These are phyloP conservation scores for Chlorops oryzae DNA, from an alignment of 1,140 invertebrate genomes.

Conservation along the genomic window DNA sequence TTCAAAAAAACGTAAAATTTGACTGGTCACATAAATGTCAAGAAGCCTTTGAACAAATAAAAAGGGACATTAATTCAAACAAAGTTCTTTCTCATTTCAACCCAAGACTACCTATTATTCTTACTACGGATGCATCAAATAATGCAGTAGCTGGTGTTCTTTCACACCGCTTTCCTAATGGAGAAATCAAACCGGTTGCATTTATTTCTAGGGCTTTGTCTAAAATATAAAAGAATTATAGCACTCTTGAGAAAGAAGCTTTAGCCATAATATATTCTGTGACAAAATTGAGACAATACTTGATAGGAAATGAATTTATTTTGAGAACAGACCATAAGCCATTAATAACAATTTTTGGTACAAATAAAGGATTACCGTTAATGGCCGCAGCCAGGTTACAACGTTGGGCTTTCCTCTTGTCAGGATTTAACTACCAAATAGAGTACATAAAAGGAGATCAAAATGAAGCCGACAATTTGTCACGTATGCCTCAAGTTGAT, in stretches of 20 bases:
- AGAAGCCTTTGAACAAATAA: conserved; percentile 2
- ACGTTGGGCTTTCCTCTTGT: conserved; percentile 24
- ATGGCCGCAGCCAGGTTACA: conserved; percentile 31
- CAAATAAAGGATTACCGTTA: conserved; percentile 22
- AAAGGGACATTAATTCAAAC: conserved; percentile 5
- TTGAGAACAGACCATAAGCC: conserved; percentile 49
- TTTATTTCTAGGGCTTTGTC: conserved; percentile 18
- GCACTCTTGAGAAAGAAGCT: conserved; percentile 22
- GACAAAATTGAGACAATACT: conserved; percentile 4
- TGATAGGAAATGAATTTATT: conserved; percentile 17
- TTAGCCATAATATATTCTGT: conserved; percentile 15
- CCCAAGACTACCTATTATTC: conserved; percentile 13
- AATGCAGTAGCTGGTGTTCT: conserved; percentile 14
- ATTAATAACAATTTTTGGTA: conserved; percentile 34
- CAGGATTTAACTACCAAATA: conserved; percentile 19
- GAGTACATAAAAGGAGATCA: conserved; percentile 6
- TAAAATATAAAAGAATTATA: conserved; percentile 19
- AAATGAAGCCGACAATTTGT: conserved; percentile 4
- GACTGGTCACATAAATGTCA: conserved; percentile 19
- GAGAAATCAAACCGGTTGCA: conserved; percentile 12
- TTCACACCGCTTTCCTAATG: conserved; percentile 5
- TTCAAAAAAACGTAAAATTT: conserved; percentile 25
- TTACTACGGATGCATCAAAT: conserved; percentile 16
- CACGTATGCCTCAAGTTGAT: conserved; percentile 1
- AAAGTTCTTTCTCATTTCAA: conserved; percentile 14